Evolutionary conservation across 2,113 vertebrate species (phyloP), one percentile per base, ranked within the genome.

Genomic region (Campylomormyrus numenius): DNA sequence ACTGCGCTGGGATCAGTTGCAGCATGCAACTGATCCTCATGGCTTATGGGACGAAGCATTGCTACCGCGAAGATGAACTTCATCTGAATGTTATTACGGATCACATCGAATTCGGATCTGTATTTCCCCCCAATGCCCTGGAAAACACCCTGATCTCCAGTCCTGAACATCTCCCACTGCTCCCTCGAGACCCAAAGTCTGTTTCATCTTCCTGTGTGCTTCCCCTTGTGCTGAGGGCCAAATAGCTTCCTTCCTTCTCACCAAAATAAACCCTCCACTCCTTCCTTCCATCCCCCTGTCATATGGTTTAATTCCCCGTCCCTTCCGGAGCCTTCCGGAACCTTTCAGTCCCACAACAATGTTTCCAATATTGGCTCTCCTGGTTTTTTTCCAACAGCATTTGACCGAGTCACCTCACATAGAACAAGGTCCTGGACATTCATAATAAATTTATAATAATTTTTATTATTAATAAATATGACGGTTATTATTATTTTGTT

Each of bases 191-290:
- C 35, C 35, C 74, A 77, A 42, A 42, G 74, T 42, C 17, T 11
- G n/a, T 42, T 80, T 80, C 13, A 70, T 31, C 62, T 31, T 66
- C 62, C 62, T 31, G 62, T 70, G 27, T 70, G 74, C 35, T 80
- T 80, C 74, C 17, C 74, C 74, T 42, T 42, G 74, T 19, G 74
- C 74, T 42, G 35, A 42, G 31, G 19, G n/a, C 1, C 31, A 80
- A 80, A 19, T 35, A 80, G 74, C 74, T 80, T 80, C 74, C 74
- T 80, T 80, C 74, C 74, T 80, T 35, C 74, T 80, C 74, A 80
- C 35, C 35, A 80, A 80, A 80, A 80, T 80, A 80, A 80, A 80
- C 74, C 74, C 35, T 19, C 74, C 35, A 80, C 4, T 39, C 74
- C 13, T 80, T 80, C 31, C 74, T 80, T 80, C 74, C 35, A 80